phyloP scores from a whole-genome alignment of 1,140 invertebrate species.

The Aphelenchoides avenae region DNA sequence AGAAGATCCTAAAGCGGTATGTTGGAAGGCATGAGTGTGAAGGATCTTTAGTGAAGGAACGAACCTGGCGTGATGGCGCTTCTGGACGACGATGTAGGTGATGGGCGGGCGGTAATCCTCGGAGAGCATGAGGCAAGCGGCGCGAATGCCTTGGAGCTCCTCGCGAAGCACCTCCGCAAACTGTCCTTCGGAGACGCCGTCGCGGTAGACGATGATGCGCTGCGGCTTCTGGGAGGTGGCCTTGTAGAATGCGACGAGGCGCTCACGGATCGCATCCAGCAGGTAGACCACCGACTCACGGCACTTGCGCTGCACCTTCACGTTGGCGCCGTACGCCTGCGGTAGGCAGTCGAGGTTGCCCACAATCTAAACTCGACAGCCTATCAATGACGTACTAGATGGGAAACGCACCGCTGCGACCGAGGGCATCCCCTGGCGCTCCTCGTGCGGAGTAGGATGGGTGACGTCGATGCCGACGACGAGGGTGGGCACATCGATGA shows the following conservation, averaged over 20 bases:
- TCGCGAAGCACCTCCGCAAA: constrained; percentile 74
- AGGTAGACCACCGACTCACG: constrained; percentile 98
- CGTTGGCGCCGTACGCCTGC: constrained; percentile 94
- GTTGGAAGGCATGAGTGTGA: too few species aligned
- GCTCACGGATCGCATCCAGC: constrained; percentile 85
- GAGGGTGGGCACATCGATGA: constrained; percentile 96
- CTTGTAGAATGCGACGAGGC: constrained; percentile 67
- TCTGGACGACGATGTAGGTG: constrained; percentile 98
- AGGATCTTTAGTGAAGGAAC: too few species aligned
- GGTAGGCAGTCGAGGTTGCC: constrained; percentile 99
- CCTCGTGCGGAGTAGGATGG: constrained; percentile 98
- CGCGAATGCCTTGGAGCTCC: constrained; percentile 90
- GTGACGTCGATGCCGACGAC: constrained; percentile 99
- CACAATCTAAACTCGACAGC: too few species aligned
- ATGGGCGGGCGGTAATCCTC: constrained; percentile 97
- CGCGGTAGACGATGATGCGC: constrained; percentile 90
- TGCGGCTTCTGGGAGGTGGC: constrained; percentile 68
- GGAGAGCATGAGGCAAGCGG: constrained; percentile 97
- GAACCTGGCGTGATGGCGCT: constrained; percentile 94
- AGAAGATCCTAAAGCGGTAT: too few species aligned
- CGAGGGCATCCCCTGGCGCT: constrained; percentile 62
- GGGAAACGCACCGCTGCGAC: constrained; percentile 66
- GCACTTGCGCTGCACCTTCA: constrained; percentile 93
- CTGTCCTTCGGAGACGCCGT: constrained; percentile 90
- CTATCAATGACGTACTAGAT: too few species aligned